Conservation (phyloP, 2,113 vertebrate genomes). For the Caranx melampygus region DNA sequence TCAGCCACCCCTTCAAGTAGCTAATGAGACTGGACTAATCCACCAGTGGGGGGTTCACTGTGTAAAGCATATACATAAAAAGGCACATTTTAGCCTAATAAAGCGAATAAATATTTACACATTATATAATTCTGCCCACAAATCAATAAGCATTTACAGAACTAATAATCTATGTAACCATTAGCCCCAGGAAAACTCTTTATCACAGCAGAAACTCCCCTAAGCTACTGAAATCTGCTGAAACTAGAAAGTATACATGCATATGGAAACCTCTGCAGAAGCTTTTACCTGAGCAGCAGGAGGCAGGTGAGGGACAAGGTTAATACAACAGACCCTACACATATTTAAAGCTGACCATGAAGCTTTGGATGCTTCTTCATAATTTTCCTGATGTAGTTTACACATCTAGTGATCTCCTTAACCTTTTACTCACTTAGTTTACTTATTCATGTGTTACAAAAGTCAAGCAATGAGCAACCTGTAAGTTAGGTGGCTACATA, state of each 20-base stretch:
- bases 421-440: no score
- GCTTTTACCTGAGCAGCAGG: background rate
- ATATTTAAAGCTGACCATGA: no score
- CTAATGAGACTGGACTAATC: background rate
- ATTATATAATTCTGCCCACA: background rate
- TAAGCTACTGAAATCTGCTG: background rate
- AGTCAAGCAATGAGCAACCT: no score
- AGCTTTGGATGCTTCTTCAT: no score
- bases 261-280: background rate
- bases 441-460: no score
- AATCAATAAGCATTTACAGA: background rate
- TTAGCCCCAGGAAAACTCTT: background rate
- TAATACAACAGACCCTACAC: background rate
- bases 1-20: background rate
- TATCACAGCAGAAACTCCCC: background rate
- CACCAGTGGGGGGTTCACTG: background rate
- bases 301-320: background rate
- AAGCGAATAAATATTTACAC: background rate
- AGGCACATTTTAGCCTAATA: background rate
- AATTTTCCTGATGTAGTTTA: no score
- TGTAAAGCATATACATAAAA: background rate
- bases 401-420: no score
- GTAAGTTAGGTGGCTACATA: no score
- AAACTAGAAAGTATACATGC: slow-evolving; percentile 20
- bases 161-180: background rate